Base-by-base conservation (phyloP, 2,113 vertebrate species). In the Oncorhynchus keta region DNA sequence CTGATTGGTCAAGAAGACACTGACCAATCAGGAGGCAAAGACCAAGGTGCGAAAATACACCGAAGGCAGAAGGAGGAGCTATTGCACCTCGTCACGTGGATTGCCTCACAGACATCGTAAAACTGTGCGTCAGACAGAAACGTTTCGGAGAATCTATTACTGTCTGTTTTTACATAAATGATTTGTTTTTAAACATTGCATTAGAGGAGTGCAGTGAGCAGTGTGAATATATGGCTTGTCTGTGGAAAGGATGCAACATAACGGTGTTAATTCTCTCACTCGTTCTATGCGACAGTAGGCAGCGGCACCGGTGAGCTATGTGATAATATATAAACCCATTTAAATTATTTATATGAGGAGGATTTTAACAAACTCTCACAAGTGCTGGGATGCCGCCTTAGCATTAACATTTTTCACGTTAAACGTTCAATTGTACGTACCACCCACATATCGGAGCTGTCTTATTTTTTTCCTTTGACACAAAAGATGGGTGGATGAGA, bases 341-440 rank as follows among this genome's bases (percentile, higher is more conserved):
- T 94, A 93, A 93, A 94, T 93, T 94, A 93, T 94, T 94, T 94
- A 93, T 93, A 93, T 91, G 85, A 45, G 39, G 9, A 93, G 91
- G 88, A 93, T 93, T 93, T 93, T 92, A 93, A 93, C 90, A 90
- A 89, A 88, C 89, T 90, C 88, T 87, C 87, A 90, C 87, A 87
- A 87, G 87, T 87, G 76, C 87, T 89, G 87, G 80, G 81, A 85
- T 79, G 90, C 91, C 92, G 91, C 89, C 90, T 88, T 83, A 81
- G 85, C 87, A 87, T 89, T 92, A 85, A 84, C 82, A 35, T 89
- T 91, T 87, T 87, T 83, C 84, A 80, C 84, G 86, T 88, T 91
- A 89, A 39, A 39, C 8, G 2, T 12, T 35, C 6, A 2, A 2
- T 35, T 45, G 39, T 87, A 85, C 87, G 88, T 91, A 89, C 88